A percentile compares a stretch with the other conserved stretches of the same genome.
These are phyloP conservation scores for Centrocercus urophasianus DNA, from an alignment of 2,113 vertebrate genomes.

Conservation along the genomic window DNA sequence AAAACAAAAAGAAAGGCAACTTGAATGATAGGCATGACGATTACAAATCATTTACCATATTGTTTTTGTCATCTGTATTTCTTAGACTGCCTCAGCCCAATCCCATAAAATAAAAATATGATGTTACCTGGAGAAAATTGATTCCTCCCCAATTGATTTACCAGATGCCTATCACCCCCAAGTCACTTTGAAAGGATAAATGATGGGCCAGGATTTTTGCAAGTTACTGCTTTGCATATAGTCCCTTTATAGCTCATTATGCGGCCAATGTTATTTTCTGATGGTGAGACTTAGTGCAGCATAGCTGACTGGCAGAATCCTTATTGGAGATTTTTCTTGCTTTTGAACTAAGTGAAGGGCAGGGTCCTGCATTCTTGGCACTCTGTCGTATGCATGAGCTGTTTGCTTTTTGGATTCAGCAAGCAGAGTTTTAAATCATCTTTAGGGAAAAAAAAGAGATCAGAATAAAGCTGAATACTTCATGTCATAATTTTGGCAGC, in stretches of 20 bases:
- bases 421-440: conserved; percentile 66
- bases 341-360: conserved; percentile 52
- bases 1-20: not conserved
- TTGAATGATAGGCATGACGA: not conserved
- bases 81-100: not conserved
- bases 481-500: conserved; percentile 58
- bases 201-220: conserved; percentile 6
- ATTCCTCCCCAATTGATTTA: conserved; percentile 26
- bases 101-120: not conserved
- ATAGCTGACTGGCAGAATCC: conserved; percentile 24
- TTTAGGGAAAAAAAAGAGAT: conserved; percentile 51
- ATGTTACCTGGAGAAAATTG: conserved; percentile 23
- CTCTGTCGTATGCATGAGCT: conserved; percentile 49
- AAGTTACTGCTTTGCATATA: conserved; percentile 41
- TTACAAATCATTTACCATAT: not conserved
- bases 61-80: not conserved
- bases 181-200: conserved; percentile 10
- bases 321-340: conserved; percentile 47
- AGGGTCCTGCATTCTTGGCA: conserved; percentile 65
- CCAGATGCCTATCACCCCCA: conserved; percentile 34
- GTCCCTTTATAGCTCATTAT: conserved; percentile 37
- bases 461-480: conserved; percentile 63
- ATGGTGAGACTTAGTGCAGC: conserved; percentile 1
- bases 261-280: conserved; percentile 51
- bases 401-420: conserved; percentile 63